phyloP scores from a whole-genome alignment of 2,797 vertebrate species.

The Sus cebifrons region DNA sequence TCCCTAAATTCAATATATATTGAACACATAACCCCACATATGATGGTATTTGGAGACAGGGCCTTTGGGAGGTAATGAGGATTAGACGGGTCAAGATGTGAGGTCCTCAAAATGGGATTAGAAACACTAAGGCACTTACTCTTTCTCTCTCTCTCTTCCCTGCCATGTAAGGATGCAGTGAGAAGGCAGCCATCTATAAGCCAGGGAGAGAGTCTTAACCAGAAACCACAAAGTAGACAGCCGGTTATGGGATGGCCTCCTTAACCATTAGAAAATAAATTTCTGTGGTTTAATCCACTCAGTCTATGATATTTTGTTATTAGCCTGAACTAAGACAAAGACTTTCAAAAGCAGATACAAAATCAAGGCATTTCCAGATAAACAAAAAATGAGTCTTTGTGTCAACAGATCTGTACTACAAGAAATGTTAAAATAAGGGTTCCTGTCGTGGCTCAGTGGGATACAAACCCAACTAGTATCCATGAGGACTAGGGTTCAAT shows the following conservation, averaged over 20 bases:
- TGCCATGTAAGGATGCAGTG: not conserved
- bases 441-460: no score
- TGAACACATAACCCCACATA: not conserved
- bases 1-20: not conserved
- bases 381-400: not conserved
- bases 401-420: not conserved
- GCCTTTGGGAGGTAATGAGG: not conserved
- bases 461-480: no score
- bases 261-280: not conserved
- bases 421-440: not conserved
- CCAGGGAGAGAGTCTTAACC: not conserved
- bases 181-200: not conserved
- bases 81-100: not conserved
- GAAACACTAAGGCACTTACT: not conserved
- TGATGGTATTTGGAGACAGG: not conserved
- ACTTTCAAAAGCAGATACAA: constrained; percentile 43
- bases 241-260: not conserved
- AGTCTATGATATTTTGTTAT: not conserved
- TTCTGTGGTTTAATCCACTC: not conserved
- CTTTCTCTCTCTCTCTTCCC: not conserved
- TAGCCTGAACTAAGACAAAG: not conserved
- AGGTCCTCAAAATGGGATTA: not conserved
- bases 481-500: no score
- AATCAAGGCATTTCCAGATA: constrained; percentile 39
- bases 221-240: not conserved